Base-by-base conservation (phyloP, 2,888 invertebrate species). In the Sesamia inferens region DNA sequence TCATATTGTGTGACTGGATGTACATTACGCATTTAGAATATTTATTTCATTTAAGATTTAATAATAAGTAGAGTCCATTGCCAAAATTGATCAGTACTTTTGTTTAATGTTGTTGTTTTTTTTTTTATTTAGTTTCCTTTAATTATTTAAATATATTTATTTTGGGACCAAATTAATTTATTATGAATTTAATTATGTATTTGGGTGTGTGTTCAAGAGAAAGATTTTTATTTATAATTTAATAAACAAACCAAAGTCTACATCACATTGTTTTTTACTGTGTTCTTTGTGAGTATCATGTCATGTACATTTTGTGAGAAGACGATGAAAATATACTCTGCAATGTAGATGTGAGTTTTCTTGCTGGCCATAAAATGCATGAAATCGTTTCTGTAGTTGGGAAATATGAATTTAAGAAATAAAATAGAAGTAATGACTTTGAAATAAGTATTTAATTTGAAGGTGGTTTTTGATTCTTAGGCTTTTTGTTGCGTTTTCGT, bases 111-210 rank as follows among this genome's bases (percentile, higher is more conserved):
- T 94, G 93, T 95, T 95, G 92, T 91, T 94, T 94, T 92, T 69
- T 90, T 44, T 76, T 89, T 90, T 90, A 93, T 92, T 91, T 90
- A 89, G 91, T 93, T 93, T 92, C 90, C 88, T 94, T 83, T 94
- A 93, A 93, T 94, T 94, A 93, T 95, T 93, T 93, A 89, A 91
- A 93, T 94, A 93, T 94, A 95, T 95, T 96, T 95, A 96, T 96
- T 95, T 96, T 92, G 96, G 96, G 96, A 96, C 95, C 95, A 96
- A 96, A 96, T 95, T 95, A 95, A 95, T 96, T 96, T 96, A 96
- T 96, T 96, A 93, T 93, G 90, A 94, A 92, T 92, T 93, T 94
- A 89, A 93, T 96, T 94, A 94, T 93, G 93, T 94, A 94, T 94
- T 94, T 92, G 91, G 92, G 93, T 94, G 95, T 91, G 92, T 95